phyloP scores from a whole-genome alignment of 2,888 invertebrate genomes.

The Iselma pallidipennis region DNA sequence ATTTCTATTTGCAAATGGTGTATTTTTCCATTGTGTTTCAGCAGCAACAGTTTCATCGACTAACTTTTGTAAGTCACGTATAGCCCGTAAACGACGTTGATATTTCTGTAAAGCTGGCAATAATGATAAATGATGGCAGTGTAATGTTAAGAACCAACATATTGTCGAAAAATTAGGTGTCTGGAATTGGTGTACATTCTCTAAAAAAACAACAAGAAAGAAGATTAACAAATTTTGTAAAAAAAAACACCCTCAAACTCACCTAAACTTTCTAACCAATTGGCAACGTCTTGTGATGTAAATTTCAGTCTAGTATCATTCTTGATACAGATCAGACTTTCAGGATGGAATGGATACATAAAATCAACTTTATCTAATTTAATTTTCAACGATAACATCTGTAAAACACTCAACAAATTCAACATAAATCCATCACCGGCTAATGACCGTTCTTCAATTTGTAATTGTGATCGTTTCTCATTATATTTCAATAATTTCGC shows the following conservation, averaged over 20 bases:
- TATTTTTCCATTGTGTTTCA: conserved; percentile 81
- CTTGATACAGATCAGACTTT: conserved; percentile 71
- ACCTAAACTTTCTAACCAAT: conserved; percentile 73
- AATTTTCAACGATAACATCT: conserved; percentile 86
- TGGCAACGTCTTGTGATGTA: conserved; percentile 77
- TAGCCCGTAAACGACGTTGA: conserved; percentile 72
- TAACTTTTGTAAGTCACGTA: conserved; percentile 85
- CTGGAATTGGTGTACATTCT: conserved; percentile 66
- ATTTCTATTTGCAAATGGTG: conserved; percentile 76
- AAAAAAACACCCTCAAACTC: conserved; percentile 40
- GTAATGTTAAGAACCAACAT: conserved; percentile 95
- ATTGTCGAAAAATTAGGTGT: conserved; percentile 93
- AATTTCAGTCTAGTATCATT: conserved; percentile 84
- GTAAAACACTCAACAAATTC: conserved; percentile 89
- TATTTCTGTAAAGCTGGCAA: conserved; percentile 88
- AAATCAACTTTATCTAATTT: conserved; percentile 89
- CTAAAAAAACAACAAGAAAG: conserved; percentile 43
- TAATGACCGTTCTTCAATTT: conserved; percentile 82
- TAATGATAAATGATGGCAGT: conserved; percentile 90
- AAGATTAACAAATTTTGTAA: conserved; percentile 4
- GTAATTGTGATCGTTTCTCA: conserved; percentile 86
- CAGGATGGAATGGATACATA: conserved; percentile 85
- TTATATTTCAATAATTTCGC: conserved; percentile 78
- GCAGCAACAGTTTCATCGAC: conserved; percentile 82
- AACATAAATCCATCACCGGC: conserved; percentile 96